Conservation (phyloP, 1,140 invertebrate genomes). For the Zelostemma sp. region DNA sequence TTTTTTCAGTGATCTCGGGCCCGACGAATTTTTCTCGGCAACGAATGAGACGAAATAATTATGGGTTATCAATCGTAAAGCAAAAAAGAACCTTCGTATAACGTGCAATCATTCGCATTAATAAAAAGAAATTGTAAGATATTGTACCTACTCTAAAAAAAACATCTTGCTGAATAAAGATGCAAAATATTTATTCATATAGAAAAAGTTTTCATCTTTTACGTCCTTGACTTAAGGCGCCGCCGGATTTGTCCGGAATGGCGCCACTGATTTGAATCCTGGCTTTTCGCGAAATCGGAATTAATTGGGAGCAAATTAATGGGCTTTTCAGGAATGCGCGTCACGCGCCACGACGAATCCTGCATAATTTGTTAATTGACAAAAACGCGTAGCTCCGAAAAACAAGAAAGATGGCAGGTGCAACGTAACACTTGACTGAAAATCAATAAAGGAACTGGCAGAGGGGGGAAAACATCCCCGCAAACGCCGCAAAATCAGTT, state of each 20-base stretch:
- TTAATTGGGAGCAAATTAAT: too few relatives aligned
- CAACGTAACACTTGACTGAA: slow-evolving; percentile 38
- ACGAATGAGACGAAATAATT: slow-evolving; percentile 14
- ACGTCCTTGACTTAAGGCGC: neutral
- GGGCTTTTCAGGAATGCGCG: too few relatives aligned
- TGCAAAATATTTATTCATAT: slow-evolving; percentile 65
- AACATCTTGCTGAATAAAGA: slow-evolving; percentile 64
- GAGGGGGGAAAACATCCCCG: slow-evolving; percentile 55
- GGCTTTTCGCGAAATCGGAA: too few relatives aligned
- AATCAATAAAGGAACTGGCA: slow-evolving; percentile 55
- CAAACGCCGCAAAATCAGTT: slow-evolving; percentile 50
- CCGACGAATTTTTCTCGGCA: neutral
- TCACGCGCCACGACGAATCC: neutral
- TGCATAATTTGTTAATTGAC: neutral
- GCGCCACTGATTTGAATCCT: too few relatives aligned
- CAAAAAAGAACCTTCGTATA: slow-evolving; percentile 53
- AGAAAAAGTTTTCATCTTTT: slow-evolving; percentile 12
- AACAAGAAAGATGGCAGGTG: slow-evolving; percentile 59
- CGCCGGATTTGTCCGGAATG: slow-evolving; percentile 3
- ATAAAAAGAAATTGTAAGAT: slow-evolving; percentile 57
- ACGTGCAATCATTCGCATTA: slow-evolving; percentile 60
- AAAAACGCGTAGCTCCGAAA: slow-evolving; percentile 25
- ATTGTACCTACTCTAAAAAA: slow-evolving; percentile 63
- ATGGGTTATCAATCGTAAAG: slow-evolving; percentile 22
- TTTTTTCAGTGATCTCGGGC: too few relatives aligned